These are phyloP conservation scores for Mormyrops boulengeri DNA, from an alignment of 2,797 vertebrate species.

Conservation along the genomic window DNA sequence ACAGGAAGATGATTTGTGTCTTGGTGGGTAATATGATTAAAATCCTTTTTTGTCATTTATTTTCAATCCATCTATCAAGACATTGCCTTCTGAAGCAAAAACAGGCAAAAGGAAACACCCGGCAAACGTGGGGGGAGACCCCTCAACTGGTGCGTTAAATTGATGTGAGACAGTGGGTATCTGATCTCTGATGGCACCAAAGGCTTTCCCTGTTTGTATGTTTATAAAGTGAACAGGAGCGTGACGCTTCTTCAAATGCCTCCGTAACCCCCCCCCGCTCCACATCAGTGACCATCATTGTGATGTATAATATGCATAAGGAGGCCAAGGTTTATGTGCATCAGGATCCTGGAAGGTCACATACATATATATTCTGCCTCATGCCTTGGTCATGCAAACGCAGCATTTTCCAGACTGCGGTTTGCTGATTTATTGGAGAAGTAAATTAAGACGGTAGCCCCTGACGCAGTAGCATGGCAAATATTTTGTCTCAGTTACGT, in stretches of 20 bases:
- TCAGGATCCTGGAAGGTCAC: not conserved
- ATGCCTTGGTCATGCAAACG: not conserved
- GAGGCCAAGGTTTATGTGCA: not conserved
- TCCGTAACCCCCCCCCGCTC: not conserved
- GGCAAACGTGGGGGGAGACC: conserved; percentile 60
- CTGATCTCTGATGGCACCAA: conserved; percentile 66
- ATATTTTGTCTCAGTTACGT: not conserved
- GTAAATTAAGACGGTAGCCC: not conserved
- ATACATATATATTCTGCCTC: not conserved
- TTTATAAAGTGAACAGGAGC: not conserved
- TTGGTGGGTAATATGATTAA: conserved; percentile 23
- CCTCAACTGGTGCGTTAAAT: conserved; percentile 66
- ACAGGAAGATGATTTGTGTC: not conserved
- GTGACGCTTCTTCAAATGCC: not conserved
- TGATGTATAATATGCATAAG: not conserved
- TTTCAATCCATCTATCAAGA: conserved; percentile 24
- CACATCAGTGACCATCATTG: not conserved
- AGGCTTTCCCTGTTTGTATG: conserved; percentile 34
- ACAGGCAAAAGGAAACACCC: conserved; percentile 51
- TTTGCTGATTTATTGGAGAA: not conserved
- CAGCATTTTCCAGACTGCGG: not conserved
- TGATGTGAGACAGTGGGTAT: conserved; percentile 70
- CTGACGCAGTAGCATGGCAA: not conserved
- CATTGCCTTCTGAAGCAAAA: conserved; percentile 36
- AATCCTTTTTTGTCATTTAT: conserved; percentile 12